These are phyloP conservation scores for Serripes groenlandicus DNA, from an alignment of 2,888 invertebrate genomes.

Conservation along the genomic window DNA sequence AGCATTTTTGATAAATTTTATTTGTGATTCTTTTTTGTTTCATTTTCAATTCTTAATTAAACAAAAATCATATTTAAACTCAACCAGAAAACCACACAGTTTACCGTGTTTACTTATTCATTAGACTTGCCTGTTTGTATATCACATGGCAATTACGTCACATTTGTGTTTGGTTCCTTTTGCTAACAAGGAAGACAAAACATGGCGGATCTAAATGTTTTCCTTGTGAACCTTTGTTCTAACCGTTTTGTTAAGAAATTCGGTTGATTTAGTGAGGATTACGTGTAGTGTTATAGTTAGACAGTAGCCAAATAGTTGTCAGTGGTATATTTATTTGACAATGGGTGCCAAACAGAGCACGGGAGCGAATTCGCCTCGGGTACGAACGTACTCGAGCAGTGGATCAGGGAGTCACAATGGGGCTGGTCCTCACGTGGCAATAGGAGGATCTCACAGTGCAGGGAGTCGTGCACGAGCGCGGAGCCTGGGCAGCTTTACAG, in stretches of 20 bases:
- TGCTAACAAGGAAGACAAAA: constrained; percentile 81
- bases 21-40: too few species aligned
- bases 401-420: constrained; percentile 74
- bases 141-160: constrained; percentile 79
- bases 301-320: constrained; percentile 34
- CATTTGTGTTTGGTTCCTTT: constrained; percentile 82
- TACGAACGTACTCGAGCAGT: constrained; percentile 82
- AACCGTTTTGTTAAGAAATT: constrained; percentile 11
- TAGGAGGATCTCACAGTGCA: constrained; percentile 71
- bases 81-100: too few species aligned
- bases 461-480: constrained; percentile 79
- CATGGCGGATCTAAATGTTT: constrained; percentile 79
- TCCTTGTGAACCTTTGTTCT: constrained; percentile 59
- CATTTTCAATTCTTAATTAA: too few species aligned
- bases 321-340: constrained; percentile 23
- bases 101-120: too few species aligned
- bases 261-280: background rate
- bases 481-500: constrained; percentile 82
- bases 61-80: too few species aligned
- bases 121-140: constrained; percentile 51
- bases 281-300: background rate
- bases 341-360: constrained; percentile 85
- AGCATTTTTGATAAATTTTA: too few species aligned
- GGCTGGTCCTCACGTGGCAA: constrained; percentile 74
- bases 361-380: constrained; percentile 73